Percentiles rank a stretch among this genome's conserved stretches.
Evolutionary conservation across 2,797 vertebrate genomes (phyloP).

Genomic region (Cirrhinus molitorella): DNA sequence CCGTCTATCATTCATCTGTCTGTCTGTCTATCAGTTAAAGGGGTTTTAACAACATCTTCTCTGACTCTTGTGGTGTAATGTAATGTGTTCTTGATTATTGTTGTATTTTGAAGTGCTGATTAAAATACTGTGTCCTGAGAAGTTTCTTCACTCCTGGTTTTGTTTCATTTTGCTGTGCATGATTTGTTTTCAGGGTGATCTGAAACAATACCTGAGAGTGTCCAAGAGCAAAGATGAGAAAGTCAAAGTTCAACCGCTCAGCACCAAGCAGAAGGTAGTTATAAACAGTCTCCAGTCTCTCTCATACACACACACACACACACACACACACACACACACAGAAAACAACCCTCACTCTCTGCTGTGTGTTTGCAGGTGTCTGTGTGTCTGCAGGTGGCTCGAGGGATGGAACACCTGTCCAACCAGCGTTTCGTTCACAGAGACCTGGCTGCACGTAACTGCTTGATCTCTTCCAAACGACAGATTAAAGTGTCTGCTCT

Average conservation of each 20-base stretch:
- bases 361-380: conserved; percentile 76
- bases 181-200: conserved; percentile 78
- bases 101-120: background rate
- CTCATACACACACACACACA: background rate
- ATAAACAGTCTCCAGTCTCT: background rate
- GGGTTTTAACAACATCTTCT: background rate
- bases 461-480: conserved; percentile 83
- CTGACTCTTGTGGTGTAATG: no score
- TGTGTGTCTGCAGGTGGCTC: conserved; percentile 85
- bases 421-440: conserved; percentile 86
- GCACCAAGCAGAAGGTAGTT: conserved; percentile 86
- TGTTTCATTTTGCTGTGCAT: background rate
- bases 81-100: no score
- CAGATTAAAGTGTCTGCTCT: conserved; percentile 85
- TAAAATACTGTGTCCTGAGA: background rate
- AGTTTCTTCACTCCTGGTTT: background rate
- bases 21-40: background rate
- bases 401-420: conserved; percentile 89
- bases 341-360: background rate
- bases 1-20: no score
- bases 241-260: conserved; percentile 82
- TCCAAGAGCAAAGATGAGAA: conserved; percentile 88
- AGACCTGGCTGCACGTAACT: conserved; percentile 86
- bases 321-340: background rate
- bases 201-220: conserved; percentile 88